These are phyloP conservation scores for Hipposideros larvatus DNA, from an alignment of 2,797 vertebrate genomes.

Conservation along the genomic window DNA sequence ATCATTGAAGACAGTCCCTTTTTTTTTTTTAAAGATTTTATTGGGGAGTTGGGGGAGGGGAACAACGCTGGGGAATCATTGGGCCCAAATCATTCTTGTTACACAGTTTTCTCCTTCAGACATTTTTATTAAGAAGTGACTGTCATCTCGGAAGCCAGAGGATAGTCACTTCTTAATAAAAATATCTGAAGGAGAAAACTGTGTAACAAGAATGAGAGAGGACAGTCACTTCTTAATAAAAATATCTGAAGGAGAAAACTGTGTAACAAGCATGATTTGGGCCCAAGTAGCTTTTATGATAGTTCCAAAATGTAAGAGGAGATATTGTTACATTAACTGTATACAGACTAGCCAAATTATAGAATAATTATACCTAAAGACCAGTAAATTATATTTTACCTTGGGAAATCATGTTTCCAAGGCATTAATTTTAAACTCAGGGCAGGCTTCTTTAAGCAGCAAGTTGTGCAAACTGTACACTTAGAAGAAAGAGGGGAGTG, in stretches of 20 bases:
- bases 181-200: constrained; percentile 54
- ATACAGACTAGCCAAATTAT: constrained; percentile 36
- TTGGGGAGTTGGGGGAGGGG: too few relatives aligned
- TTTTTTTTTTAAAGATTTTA: too few relatives aligned
- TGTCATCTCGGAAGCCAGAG: background rate
- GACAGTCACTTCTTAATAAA: constrained; percentile 44
- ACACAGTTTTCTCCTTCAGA: constrained; percentile 50
- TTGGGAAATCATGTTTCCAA: constrained; percentile 59
- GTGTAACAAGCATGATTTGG: constrained; percentile 48
- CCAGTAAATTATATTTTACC: constrained; percentile 43
- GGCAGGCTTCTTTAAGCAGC: constrained; percentile 38
- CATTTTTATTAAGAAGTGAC: constrained; percentile 45
- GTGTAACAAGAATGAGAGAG: constrained; percentile 15
- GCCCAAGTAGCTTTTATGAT: constrained; percentile 5
- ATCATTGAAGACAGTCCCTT: background rate
- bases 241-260: constrained; percentile 54
- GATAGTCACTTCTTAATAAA: constrained; percentile 1
- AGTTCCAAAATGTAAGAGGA: constrained; percentile 42
- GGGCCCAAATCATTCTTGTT: constrained; percentile 51
- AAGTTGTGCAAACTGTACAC: constrained; percentile 20
- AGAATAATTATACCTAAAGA: constrained; percentile 53
- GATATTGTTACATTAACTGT: constrained; percentile 5
- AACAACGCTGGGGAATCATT: background rate
- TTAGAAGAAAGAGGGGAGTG: constrained; percentile 44
- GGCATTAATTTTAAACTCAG: constrained; percentile 45